These are phyloP conservation scores for Smutsia gigantea DNA, from an alignment of 2,797 vertebrate genomes.

Conservation along the genomic window DNA sequence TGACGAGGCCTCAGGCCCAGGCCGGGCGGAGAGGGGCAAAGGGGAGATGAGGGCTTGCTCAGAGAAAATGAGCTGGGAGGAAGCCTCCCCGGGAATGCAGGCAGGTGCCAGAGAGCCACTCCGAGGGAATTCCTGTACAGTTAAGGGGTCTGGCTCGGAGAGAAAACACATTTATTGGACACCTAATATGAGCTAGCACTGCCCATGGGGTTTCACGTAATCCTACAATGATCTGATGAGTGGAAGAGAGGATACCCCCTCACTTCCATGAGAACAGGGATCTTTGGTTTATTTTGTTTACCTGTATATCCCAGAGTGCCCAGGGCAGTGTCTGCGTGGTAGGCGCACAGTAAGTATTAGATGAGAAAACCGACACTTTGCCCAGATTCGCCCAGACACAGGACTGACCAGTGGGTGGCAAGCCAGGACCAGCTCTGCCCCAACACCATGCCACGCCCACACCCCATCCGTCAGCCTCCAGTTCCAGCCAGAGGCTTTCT, in stretches of 20 bases:
- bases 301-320: neutral
- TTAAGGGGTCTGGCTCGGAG: neutral
- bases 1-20: constrained; percentile 61
- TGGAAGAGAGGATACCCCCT: rapidly evolving
- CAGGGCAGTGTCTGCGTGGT: neutral
- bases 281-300: neutral
- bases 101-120: neutral
- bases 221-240: rapidly evolving
- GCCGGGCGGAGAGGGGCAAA: neutral
- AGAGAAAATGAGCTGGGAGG: neutral
- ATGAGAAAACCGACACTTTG: neutral
- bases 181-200: neutral
- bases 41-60: neutral
- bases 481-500: neutral
- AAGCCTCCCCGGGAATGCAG: neutral
- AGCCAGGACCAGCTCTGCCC: neutral
- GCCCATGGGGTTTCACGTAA: rapidly evolving
- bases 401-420: neutral
- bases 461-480: too few relatives aligned
- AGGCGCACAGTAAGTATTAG: neutral
- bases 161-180: neutral
- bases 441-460: neutral
- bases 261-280: neutral
- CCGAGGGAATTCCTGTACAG: neutral
- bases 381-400: neutral